Evolutionary conservation across 2,888 invertebrate genomes (phyloP).

Genomic region (Psylliodes chrysocephalus): DNA sequence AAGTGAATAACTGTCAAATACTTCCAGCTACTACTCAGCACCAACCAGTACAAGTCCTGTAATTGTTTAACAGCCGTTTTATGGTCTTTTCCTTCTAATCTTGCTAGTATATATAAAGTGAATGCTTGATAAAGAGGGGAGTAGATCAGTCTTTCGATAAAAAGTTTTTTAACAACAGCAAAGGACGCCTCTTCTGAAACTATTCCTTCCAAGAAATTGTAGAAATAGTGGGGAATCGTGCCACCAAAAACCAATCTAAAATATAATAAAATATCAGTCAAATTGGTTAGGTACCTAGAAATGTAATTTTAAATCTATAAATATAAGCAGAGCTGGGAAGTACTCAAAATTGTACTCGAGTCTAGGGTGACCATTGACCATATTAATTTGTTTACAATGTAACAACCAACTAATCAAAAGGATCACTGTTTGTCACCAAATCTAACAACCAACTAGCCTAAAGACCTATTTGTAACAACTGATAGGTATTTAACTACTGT

Average conservation of each 20-base stretch:
- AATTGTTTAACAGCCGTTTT: conserved; percentile 72
- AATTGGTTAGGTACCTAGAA: no score
- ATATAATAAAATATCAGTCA: conserved; percentile 17
- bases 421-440: no score
- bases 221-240: conserved; percentile 82
- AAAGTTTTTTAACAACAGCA: conserved; percentile 69
- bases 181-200: conserved; percentile 68
- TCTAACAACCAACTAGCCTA: no score
- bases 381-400: no score
- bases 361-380: no score
- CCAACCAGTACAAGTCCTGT: conserved; percentile 71
- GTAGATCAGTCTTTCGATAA: conserved; percentile 78
- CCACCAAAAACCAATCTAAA: conserved; percentile 82
- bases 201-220: conserved; percentile 70
- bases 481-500: no score
- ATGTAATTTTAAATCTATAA: no score
- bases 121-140: conserved; percentile 80
- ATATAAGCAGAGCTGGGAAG: no score
- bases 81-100: conserved; percentile 82
- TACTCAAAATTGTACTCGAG: no score
- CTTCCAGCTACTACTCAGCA: conserved; percentile 80
- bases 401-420: no score
- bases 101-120: conserved; percentile 77
- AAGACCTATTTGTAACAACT: no score
- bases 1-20: conserved; percentile 80